These are phyloP conservation scores for Platygyra sinensis DNA, from an alignment of 64 coral and sea anemone genomes.

Conservation along the genomic window DNA sequence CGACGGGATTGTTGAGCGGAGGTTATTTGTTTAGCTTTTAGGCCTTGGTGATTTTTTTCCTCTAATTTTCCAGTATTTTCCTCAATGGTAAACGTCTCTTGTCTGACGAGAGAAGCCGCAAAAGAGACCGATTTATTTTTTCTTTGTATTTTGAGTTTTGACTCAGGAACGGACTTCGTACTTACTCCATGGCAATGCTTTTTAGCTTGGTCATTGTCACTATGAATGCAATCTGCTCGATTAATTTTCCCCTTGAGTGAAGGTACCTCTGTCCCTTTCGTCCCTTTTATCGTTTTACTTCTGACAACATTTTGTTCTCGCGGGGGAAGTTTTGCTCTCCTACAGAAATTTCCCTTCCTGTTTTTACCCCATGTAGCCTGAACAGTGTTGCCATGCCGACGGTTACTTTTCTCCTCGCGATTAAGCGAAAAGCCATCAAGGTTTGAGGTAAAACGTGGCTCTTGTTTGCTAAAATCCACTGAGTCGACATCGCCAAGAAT, in stretches of 20 bases:
- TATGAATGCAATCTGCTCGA: not conserved
- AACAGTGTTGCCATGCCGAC: conserved; percentile 65
- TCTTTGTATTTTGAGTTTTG: not conserved
- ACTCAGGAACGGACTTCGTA: not conserved
- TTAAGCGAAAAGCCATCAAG: conserved; percentile 16
- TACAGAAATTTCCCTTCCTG: conserved; percentile 8
- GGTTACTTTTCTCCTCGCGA: not conserved
- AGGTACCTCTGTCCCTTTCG: not conserved
- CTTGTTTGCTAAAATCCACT: conserved; percentile 53
- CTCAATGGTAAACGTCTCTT: conserved; percentile 2
- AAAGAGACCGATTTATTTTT: conserved; percentile 37
- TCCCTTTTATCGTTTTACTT: not conserved
- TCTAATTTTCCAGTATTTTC: not conserved
- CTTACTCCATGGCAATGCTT: not conserved
- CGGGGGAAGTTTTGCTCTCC: not conserved
- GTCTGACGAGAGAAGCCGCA: not conserved
- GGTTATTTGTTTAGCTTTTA: not conserved
- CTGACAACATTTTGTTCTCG: not conserved
- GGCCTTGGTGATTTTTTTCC: not conserved
- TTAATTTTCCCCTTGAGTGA: not conserved
- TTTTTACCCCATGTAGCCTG: not conserved
- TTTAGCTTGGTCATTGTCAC: not conserved
- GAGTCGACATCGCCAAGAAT: conserved; percentile 78
- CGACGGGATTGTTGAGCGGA: not conserved
- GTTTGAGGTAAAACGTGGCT: conserved; percentile 9